Evolutionary conservation across 1,140 invertebrate genomes (phyloP).

Genomic region (Odontomachus brunneus): DNA sequence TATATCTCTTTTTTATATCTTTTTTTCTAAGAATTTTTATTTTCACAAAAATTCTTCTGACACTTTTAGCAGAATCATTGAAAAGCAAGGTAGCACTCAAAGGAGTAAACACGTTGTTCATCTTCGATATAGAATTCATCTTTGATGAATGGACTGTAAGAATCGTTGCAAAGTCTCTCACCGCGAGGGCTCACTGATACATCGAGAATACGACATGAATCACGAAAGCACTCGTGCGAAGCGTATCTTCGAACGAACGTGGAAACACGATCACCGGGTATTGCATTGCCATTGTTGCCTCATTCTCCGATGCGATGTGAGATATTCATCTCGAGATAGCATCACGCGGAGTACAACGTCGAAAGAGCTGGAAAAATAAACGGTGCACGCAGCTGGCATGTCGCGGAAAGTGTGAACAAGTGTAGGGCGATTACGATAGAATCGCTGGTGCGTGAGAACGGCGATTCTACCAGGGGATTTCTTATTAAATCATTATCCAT

Average conservation of each 20-base stretch:
- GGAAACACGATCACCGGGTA: slow-evolving; percentile 27
- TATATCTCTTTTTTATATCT: too few relatives aligned
- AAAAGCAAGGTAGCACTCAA: too few relatives aligned
- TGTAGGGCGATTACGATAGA: slow-evolving; percentile 37
- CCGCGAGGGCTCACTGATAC: neutral
- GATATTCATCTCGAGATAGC: slow-evolving; percentile 35
- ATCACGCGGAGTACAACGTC: neutral
- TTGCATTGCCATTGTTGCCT: slow-evolving; percentile 26
- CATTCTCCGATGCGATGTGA: neutral
- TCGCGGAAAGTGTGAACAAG: slow-evolving; percentile 44
- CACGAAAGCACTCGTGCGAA: slow-evolving; percentile 13
- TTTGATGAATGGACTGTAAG: too few relatives aligned
- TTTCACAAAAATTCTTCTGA: too few relatives aligned
- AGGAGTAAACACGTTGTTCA: slow-evolving; percentile 12
- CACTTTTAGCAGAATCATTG: too few relatives aligned
- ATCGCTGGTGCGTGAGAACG: slow-evolving; percentile 1
- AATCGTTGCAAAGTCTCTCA: too few relatives aligned
- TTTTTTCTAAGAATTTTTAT: too few relatives aligned
- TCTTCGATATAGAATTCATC: neutral
- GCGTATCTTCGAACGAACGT: neutral
- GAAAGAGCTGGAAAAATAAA: neutral
- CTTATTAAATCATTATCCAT: slow-evolving; percentile 3
- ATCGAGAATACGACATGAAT: slow-evolving; percentile 4
- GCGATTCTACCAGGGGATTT: neutral
- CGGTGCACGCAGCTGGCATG: slow-evolving; percentile 9